Evolutionary conservation across 2,113 vertebrate genomes (phyloP).

Genomic region (Bombycilla garrulus): DNA sequence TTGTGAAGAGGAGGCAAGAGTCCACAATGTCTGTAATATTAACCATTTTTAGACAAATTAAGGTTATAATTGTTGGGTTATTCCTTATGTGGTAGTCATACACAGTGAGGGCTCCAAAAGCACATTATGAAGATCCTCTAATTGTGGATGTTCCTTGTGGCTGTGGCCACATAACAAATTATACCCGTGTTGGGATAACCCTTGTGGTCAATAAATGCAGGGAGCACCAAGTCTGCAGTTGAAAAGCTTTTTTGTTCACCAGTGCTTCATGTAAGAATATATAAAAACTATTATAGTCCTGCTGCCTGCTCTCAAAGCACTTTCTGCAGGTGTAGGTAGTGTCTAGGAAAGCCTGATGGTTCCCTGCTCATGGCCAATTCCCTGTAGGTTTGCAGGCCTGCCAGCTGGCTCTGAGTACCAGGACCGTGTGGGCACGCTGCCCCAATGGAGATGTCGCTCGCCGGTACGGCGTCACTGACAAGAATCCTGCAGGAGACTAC

Average conservation of each 20-base stretch:
- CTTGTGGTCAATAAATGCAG: background rate
- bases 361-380: background rate
- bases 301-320: background rate
- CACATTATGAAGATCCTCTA: background rate
- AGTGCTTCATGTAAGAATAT: background rate
- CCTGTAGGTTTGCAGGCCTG: constrained; percentile 85
- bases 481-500: constrained; percentile 94
- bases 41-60: background rate
- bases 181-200: background rate
- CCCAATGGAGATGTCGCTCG: constrained; percentile 90
- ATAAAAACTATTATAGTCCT: background rate
- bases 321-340: background rate
- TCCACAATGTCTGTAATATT: background rate
- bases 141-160: background rate
- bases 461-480: constrained; percentile 88
- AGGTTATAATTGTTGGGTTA: background rate
- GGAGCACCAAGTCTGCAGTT: background rate
- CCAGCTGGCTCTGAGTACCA: constrained; percentile 85
- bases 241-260: background rate
- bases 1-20: background rate
- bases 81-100: background rate
- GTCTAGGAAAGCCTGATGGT: background rate
- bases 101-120: background rate
- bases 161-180: background rate
- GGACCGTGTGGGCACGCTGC: constrained; percentile 92